Evolutionary conservation across 2,797 vertebrate genomes (phyloP).

Genomic region (Borostomias antarcticus): DNA sequence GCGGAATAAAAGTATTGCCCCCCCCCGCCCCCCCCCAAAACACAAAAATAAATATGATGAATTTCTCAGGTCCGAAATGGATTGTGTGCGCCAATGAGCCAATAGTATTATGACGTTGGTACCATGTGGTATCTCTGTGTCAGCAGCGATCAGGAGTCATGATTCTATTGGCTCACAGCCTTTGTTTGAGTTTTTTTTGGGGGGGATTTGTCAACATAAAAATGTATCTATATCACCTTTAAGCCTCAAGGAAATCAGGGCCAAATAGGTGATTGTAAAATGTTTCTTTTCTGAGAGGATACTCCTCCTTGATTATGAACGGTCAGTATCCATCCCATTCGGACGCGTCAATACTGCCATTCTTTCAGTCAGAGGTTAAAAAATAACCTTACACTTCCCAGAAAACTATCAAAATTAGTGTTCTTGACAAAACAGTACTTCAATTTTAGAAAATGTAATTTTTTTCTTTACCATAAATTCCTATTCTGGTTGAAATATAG

Average conservation of each 20-base stretch:
- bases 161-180: too few species aligned
- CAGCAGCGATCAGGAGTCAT: too few species aligned
- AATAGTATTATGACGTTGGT: too few species aligned
- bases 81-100: too few species aligned
- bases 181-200: too few species aligned
- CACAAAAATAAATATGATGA: too few species aligned
- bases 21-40: too few species aligned
- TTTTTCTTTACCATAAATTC: slow-evolving; percentile 16
- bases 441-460: slow-evolving; percentile 10
- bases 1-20: too few species aligned
- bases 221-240: too few species aligned
- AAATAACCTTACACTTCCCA: slow-evolving; percentile 13
- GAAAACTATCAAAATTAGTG: slow-evolving; percentile 12
- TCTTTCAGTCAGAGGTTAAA: slow-evolving; percentile 7
- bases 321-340: background rate
- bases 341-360: background rate
- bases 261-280: background rate
- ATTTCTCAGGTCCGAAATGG: too few species aligned
- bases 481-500: slow-evolving; percentile 13
- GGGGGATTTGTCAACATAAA: too few species aligned
- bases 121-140: too few species aligned
- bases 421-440: slow-evolving; percentile 8
- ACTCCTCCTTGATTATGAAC: background rate
- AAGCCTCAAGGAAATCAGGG: background rate
- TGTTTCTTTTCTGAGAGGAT: background rate